Evolutionary conservation across 2,888 invertebrate species (phyloP).

Genomic region (Trichogramma evanescens): DNA sequence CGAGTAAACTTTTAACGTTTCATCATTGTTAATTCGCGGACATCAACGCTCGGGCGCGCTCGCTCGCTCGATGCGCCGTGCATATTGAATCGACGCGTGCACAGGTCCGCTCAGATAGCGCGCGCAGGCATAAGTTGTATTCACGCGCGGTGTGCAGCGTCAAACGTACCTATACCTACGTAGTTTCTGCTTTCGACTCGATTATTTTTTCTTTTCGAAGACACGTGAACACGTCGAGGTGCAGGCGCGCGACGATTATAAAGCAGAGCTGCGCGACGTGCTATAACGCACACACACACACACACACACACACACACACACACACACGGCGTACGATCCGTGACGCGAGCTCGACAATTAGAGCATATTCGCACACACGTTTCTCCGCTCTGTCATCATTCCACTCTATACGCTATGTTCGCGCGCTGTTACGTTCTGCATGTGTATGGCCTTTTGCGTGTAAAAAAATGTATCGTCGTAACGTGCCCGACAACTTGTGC

Average conservation of each 20-base stretch:
- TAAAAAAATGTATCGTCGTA: no score
- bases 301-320: no score
- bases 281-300: neutral
- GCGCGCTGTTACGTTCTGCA: neutral
- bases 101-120: neutral
- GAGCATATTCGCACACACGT: neutral
- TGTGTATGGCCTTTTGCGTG: neutral
- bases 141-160: neutral
- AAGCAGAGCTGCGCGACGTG: neutral
- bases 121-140: neutral
- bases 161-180: neutral
- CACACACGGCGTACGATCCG: no score
- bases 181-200: no score
- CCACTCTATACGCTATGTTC: no score
- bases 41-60: no score
- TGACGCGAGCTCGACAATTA: neutral
- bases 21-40: slow-evolving; percentile 8
- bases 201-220: no score
- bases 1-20: slow-evolving; percentile 22
- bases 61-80: no score
- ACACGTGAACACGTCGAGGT: no score
- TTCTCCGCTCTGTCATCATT: slow-evolving; percentile 1
- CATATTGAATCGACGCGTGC: neutral
- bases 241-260: neutral
- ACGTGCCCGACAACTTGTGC: no score